Evolutionary conservation across 2,797 vertebrate genomes (phyloP), one percentile per base, ranked within the genome.

Genomic region (Chloroceryle inda): DNA sequence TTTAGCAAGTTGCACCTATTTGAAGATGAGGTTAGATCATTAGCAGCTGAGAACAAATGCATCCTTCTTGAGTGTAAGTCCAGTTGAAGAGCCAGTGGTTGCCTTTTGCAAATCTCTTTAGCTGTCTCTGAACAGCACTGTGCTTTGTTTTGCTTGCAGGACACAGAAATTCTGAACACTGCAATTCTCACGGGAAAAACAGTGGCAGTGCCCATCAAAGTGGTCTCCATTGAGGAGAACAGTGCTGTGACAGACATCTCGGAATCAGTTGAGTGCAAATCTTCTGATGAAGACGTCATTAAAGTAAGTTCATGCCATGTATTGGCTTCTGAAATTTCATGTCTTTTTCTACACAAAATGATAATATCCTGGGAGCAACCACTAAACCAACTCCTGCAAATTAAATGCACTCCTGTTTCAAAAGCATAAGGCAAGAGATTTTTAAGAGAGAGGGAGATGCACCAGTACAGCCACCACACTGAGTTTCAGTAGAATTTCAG

Each of bases 81-180:
- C 44, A 68, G 38, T 1, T 47, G 62, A 79, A 77, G 33, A 63
- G 62, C 63, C 44, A 24, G 12, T 53, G 45, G 12, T 63, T 56
- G 52, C 14, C n/a, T 35, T 76, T 42, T 55, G 59, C 49, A 33
- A 42, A 20, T 35, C 47, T 45, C 33, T 47, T 31, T 16, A 27
- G 27, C 49, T 56, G 16, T 29, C 31, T 13, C 21, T 71, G 88
- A 66, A 17, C 40, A 23, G 37, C 0, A 1, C 20, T 29, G 8
- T 75, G 47, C 80, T 90, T 80, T 93, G 7, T 79, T 94, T 78
- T 79, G 40, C 67, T 5, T 49, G 18, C 98, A 99, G 99, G 99
- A 99, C 97, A 98, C 98, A 0, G 99, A 99, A 97, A 99, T 99
- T 66, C 96, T 99, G 93, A 99, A 99, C 98, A 99, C 99, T 0